A percentile compares a stretch with the other conserved stretches of the same genome.
Conservation (phyloP, 2,113 vertebrate genomes). For the Burhinus bistriatus region DNA sequence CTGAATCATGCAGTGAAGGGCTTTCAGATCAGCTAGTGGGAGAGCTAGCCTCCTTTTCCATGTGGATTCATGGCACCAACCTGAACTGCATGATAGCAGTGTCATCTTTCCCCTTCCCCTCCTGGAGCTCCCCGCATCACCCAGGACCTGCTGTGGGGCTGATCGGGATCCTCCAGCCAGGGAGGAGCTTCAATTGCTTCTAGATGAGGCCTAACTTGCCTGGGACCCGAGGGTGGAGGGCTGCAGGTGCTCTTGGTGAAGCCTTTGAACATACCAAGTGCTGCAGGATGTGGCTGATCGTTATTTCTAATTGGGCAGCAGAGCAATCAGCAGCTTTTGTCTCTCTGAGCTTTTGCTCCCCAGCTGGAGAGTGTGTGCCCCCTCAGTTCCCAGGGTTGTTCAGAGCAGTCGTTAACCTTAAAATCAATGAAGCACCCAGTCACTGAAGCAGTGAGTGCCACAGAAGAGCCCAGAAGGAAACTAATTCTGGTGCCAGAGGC, state of each 20-base stretch:
- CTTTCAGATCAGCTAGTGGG: neutral
- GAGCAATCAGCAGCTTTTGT: neutral
- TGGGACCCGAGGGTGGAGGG: neutral
- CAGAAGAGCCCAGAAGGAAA: neutral
- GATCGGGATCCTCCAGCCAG: rapidly evolving
- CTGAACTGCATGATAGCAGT: neutral
- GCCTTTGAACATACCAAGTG: neutral
- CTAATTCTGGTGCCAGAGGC: neutral
- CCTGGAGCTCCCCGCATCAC: neutral
- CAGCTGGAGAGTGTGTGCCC: neutral
- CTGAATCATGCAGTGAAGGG: neutral
- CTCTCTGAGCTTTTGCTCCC: neutral
- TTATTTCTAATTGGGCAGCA: neutral
- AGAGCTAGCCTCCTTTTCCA: neutral
- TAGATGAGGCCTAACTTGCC: neutral
- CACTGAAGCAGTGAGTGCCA: neutral
- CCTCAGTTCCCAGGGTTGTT: conserved; percentile 9
- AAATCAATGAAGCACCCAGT: neutral
- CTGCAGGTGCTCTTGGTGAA: neutral
- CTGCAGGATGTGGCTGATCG: neutral
- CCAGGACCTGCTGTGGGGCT: neutral
- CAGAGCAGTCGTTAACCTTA: neutral
- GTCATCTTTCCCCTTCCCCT: neutral
- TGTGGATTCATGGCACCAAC: neutral
- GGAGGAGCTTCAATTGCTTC: neutral